phyloP scores from a whole-genome alignment of 2,113 vertebrate species.

The Osmerus mordax region DNA sequence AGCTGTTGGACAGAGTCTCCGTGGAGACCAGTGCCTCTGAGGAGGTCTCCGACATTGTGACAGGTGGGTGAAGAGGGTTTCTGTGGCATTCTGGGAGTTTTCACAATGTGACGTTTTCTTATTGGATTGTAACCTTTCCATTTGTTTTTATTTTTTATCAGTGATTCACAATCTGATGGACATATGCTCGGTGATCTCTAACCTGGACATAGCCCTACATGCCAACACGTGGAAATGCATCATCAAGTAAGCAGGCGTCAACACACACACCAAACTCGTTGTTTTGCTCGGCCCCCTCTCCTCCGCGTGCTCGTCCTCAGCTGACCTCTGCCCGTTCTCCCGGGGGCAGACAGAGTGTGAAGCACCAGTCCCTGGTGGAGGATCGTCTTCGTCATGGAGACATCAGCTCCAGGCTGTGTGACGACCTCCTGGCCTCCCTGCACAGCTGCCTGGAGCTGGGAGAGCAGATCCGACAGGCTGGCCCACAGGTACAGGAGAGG shows the following conservation, averaged over 20 bases:
- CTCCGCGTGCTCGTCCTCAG: too few relatives aligned
- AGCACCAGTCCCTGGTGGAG: slow-evolving; percentile 82
- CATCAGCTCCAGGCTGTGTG: slow-evolving; percentile 79
- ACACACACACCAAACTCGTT: background rate
- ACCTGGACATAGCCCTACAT: slow-evolving; percentile 91
- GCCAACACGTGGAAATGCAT: slow-evolving; percentile 98
- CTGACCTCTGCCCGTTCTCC: too few relatives aligned
- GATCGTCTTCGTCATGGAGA: slow-evolving; percentile 82
- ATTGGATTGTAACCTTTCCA: background rate
- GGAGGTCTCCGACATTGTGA: slow-evolving; percentile 75
- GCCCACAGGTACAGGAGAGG: slow-evolving; percentile 60
- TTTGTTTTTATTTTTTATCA: slow-evolving; percentile 40
- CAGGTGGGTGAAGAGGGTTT: slow-evolving; percentile 67
- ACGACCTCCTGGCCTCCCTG: slow-evolving; percentile 80
- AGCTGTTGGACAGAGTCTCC: slow-evolving; percentile 81
- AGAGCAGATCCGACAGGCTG: slow-evolving; percentile 75
- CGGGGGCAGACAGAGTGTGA: slow-evolving; percentile 82
- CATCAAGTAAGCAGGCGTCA: slow-evolving; percentile 81
- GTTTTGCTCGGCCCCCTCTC: background rate
- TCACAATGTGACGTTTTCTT: background rate
- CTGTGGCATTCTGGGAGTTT: background rate
- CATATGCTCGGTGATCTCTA: slow-evolving; percentile 87
- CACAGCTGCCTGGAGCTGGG: slow-evolving; percentile 81
- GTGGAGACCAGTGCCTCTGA: slow-evolving; percentile 69
- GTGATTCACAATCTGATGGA: slow-evolving; percentile 91